These are phyloP conservation scores for Saturnia japonica DNA, from an alignment of 2,888 invertebrate species.

Conservation along the genomic window DNA sequence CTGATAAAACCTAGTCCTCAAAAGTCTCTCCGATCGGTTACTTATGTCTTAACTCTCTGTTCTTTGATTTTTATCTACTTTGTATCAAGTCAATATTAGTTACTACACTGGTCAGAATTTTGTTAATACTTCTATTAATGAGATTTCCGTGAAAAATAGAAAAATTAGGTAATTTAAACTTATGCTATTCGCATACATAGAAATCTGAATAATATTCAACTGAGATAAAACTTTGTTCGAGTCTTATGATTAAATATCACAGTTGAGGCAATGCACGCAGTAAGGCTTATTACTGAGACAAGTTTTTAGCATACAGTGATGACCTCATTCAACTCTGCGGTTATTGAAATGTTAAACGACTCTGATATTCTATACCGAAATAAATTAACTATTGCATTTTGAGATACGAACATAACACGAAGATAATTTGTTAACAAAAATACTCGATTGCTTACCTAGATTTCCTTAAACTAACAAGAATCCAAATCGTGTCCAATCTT, in stretches of 20 bases:
- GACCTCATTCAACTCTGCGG: not conserved
- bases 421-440: not conserved
- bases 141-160: not conserved
- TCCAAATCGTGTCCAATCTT: no score
- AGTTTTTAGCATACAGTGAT: conserved; percentile 26
- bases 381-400: not conserved
- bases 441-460: not conserved
- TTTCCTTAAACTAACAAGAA: not conserved
- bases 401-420: not conserved
- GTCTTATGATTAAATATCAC: not conserved
- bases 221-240: not conserved
- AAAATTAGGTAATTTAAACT: no score
- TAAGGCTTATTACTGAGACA: conserved; percentile 7
- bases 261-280: not conserved
- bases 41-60: no score
- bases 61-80: no score
- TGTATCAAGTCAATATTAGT: no score
- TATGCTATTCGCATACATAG: not conserved
- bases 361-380: not conserved
- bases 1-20: no score
- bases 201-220: not conserved
- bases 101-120: no score
- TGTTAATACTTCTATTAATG: no score
- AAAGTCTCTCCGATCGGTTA: no score
- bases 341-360: not conserved